These are phyloP conservation scores for Bergia puertoricense DNA, from an alignment of 92 coral and sea anemone species.

Conservation along the genomic window DNA sequence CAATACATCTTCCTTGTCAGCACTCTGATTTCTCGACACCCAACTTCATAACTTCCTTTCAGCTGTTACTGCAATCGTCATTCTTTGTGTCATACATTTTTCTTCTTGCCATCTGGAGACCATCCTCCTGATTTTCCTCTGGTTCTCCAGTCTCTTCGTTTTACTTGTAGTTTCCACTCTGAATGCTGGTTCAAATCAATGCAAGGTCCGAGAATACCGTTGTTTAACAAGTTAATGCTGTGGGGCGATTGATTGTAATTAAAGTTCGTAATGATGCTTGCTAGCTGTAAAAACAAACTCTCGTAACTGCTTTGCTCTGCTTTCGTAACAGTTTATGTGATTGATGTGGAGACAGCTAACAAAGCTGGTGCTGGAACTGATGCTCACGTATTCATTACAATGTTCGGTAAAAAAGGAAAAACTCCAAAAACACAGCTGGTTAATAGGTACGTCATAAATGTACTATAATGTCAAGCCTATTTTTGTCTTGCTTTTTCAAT, in stretches of 20 bases:
- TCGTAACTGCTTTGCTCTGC: neutral
- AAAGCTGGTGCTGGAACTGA: conserved; percentile 97
- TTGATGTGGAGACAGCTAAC: conserved; percentile 95
- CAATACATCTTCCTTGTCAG: too few species aligned
- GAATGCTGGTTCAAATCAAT: too few species aligned
- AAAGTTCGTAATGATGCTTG: too few species aligned
- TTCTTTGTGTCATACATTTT: neutral
- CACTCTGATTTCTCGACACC: neutral
- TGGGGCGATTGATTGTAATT: neutral
- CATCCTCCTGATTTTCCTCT: too few species aligned
- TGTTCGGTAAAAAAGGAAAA: conserved; percentile 86
- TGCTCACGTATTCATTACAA: conserved; percentile 93
- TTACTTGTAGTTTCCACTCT: neutral
- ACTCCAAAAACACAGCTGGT: conserved; percentile 94
- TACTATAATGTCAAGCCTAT: neutral
- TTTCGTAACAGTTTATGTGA: conserved; percentile 74
- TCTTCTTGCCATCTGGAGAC: neutral
- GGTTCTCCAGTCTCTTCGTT: neutral
- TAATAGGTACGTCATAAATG: conserved; percentile 69
- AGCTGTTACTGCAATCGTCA: neutral
- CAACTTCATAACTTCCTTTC: neutral
- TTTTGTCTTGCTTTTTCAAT: neutral
- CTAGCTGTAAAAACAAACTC: too few species aligned
- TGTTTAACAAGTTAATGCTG: too few species aligned
- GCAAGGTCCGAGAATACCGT: too few species aligned